Base-by-base conservation (phyloP, 2,113 vertebrate species). In the Thunnus thynnus region DNA sequence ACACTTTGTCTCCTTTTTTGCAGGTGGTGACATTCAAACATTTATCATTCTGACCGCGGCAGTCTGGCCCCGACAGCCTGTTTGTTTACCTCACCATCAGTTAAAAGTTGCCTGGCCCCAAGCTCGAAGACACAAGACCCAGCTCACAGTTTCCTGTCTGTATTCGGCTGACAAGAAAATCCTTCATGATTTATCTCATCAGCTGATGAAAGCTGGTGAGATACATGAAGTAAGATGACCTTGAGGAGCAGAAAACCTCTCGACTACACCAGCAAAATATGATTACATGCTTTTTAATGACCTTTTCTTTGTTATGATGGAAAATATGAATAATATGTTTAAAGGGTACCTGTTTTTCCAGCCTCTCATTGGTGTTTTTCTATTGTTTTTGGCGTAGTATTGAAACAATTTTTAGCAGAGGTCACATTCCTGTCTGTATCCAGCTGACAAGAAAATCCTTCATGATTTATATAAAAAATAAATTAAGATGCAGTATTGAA, bases 81-180 rank as follows among this genome's bases (percentile, higher is more conserved):
- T 88, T 80, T 88, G 72, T 89, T 91, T 88, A 63, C 85, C 61
- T 83, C 72, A 36, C 66, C 78, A 84, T 88, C 83, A 83, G 84
- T 89, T 83, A 88, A 91, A 80, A 72, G 83, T 86, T 71, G 17
- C 20, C 55, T 6, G 68, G 67, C 80, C 68, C 48, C 67, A 12
- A 32, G 81, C 77, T 69, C 4, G 25, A 70, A 72, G 78, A 82
- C 64, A 62, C 69, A 20, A 17, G 30, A 36, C 16, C 54, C 20
- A 0, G 55, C 44, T 51, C 51, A 14, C 55, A 32, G 55, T 63
- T 80, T 75, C 51, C 75, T 67, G 71, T 25, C 70, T 70, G 30
- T 57, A 36, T 64, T 72, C 76, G 48, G 50, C 78, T 80, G 72
- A 78, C 76, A 69, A 47, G 48, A 76, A 82, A 82, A 77, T 86